These are phyloP conservation scores for Caerostris darwini DNA, from an alignment of 1,140 invertebrate genomes.

Conservation along the genomic window DNA sequence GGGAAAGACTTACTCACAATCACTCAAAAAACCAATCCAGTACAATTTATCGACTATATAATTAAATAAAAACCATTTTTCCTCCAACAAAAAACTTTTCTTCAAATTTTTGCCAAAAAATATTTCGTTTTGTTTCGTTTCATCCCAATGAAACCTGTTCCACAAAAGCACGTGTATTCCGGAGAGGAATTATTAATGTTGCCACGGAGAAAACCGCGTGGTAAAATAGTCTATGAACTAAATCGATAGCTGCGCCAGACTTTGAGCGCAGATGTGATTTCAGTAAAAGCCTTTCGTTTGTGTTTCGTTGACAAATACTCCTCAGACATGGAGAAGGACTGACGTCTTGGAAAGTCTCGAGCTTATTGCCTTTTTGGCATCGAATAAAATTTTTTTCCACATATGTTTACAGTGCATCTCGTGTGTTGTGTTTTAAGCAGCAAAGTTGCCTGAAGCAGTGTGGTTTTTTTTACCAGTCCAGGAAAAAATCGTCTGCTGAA, in stretches of 20 bases:
- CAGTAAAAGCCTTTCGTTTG: conserved; percentile 18
- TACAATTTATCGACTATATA: not conserved
- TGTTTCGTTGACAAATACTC: conserved; percentile 69
- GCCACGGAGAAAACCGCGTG: conserved; percentile 53
- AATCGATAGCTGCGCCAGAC: conserved; percentile 56
- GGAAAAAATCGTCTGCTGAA: not conserved
- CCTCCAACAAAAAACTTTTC: too few relatives aligned
- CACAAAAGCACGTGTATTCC: conserved; percentile 22
- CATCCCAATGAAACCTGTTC: not conserved
- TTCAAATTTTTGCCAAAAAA: not conserved
- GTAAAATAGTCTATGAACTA: conserved; percentile 18
- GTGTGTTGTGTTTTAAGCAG: not conserved
- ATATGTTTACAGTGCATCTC: conserved; percentile 16
- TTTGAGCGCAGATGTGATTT: conserved; percentile 57
- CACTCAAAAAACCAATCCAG: not conserved
- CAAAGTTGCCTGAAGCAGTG: not conserved
- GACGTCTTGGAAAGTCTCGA: conserved; percentile 30
- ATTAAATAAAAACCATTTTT: not conserved
- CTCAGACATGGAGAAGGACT: conserved; percentile 10
- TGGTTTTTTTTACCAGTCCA: not conserved
- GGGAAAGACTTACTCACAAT: not conserved
- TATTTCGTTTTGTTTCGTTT: not conserved
- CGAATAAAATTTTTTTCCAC: not conserved
- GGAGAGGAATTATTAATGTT: conserved; percentile 60
- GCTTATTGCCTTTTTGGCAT: conserved; percentile 26